Evolutionary conservation across 2,113 vertebrate species (phyloP).

Genomic region (Sturnira hondurensis): DNA sequence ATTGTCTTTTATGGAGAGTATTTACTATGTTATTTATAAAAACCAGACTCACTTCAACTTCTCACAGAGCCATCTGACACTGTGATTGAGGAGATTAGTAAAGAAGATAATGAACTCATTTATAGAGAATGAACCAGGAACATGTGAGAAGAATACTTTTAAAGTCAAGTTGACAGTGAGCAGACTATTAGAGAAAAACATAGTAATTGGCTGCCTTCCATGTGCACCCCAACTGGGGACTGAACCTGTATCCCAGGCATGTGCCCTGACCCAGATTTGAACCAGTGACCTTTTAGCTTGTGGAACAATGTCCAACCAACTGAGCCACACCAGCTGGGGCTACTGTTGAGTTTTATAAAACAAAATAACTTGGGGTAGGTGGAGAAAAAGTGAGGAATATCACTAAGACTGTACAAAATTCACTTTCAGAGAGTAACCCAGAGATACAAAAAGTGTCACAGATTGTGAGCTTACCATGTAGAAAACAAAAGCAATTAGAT

Average conservation of each 20-base stretch:
- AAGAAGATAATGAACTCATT: background rate
- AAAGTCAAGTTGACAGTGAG: background rate
- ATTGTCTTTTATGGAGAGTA: background rate
- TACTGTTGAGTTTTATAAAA: background rate
- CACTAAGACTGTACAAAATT: background rate
- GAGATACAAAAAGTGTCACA: background rate
- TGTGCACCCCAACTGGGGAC: too few species aligned
- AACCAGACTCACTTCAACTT: background rate
- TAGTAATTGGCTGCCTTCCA: too few species aligned
- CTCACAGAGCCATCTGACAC: background rate
- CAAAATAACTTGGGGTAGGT: background rate
- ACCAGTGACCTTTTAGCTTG: too few species aligned
- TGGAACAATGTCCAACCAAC: too few species aligned
- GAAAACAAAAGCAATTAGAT: background rate
- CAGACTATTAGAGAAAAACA: background rate
- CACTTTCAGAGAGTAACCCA: background rate
- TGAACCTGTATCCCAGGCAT: too few species aligned
- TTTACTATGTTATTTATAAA: background rate
- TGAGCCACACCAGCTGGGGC: too few species aligned
- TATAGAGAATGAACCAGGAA: background rate
- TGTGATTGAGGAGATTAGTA: background rate
- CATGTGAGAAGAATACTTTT: background rate
- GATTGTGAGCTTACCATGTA: background rate
- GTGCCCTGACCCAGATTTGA: too few species aligned
- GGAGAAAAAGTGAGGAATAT: background rate